phyloP scores from a whole-genome alignment of 2,888 invertebrate species.

The Lasioglossum vierecki region DNA sequence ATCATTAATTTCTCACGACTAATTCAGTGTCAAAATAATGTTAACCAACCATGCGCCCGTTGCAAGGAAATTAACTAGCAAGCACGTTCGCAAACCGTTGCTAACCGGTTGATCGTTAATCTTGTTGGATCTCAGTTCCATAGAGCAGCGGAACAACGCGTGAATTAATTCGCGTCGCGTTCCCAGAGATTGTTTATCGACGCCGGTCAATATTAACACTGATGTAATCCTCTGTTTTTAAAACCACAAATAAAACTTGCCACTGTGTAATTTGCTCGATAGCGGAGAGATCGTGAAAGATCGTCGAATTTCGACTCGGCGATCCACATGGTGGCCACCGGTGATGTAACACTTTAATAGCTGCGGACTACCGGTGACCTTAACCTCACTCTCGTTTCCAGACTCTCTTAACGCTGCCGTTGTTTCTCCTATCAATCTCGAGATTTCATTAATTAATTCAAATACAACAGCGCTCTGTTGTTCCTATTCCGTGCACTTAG shows the following conservation, averaged over 20 bases:
- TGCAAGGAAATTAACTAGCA: not conserved
- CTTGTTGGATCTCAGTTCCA: not conserved
- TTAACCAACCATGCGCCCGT: not conserved
- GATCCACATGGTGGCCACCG: constrained; percentile 17
- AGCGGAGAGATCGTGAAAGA: not conserved
- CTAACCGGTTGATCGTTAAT: not conserved
- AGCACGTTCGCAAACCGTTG: not conserved
- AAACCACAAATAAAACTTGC: not conserved
- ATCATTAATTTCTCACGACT: not conserved
- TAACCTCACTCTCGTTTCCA: constrained; percentile 49
- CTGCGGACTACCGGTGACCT: constrained; percentile 38
- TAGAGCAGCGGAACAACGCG: not conserved
- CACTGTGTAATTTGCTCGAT: not conserved
- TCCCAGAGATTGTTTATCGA: constrained; percentile 26
- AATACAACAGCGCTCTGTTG: not conserved
- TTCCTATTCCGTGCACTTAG: not conserved
- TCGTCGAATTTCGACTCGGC: constrained; percentile 25
- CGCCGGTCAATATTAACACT: constrained; percentile 18
- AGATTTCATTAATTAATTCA: constrained; percentile 19
- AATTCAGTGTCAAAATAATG: not conserved
- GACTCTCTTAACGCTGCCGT: constrained; percentile 26
- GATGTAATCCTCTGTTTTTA: constrained; percentile 22
- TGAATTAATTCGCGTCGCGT: constrained; percentile 19
- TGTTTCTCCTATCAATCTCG: constrained; percentile 21
- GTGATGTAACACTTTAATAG: constrained; percentile 52